phyloP scores from a whole-genome alignment of 2,888 invertebrate species.

The Sipunculus nudus region DNA sequence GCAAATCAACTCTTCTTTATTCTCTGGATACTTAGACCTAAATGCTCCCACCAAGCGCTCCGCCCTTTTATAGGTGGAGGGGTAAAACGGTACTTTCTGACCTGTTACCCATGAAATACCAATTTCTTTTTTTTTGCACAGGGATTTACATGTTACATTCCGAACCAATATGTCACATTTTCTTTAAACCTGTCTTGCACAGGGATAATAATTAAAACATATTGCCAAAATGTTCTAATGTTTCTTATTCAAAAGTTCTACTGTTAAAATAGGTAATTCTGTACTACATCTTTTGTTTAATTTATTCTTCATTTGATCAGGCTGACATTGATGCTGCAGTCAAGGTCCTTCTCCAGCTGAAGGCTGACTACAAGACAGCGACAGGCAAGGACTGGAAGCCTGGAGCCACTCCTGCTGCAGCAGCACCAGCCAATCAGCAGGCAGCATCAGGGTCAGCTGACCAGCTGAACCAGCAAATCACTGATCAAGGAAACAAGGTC shows the following conservation, averaged over 20 bases:
- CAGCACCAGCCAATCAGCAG: slow-evolving; percentile 4
- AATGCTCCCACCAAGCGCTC: too few species aligned
- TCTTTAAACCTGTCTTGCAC: too few species aligned
- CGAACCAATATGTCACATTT: too few species aligned
- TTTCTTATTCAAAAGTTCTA: background rate
- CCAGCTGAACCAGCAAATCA: slow-evolving; percentile 63
- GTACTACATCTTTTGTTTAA: background rate
- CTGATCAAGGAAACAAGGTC: slow-evolving; percentile 76
- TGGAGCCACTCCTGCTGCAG: slow-evolving; percentile 5
- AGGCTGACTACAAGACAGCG: slow-evolving; percentile 36
- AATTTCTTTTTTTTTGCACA: too few species aligned
- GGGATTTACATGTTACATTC: too few species aligned
- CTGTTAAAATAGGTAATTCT: background rate
- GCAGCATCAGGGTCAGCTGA: slow-evolving; percentile 21
- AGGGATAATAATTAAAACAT: too few species aligned
- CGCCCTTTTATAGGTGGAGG: too few species aligned
- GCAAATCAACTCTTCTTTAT: too few species aligned
- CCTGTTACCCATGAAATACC: too few species aligned
- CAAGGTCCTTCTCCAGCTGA: slow-evolving; percentile 43
- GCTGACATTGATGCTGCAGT: slow-evolving; percentile 40
- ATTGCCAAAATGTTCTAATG: too few species aligned
- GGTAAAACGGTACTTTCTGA: too few species aligned
- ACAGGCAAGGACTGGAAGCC: slow-evolving; percentile 47
- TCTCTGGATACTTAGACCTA: too few species aligned
- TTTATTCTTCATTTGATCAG: slow-evolving; percentile 8